phyloP scores from a whole-genome alignment of 2,797 vertebrate species.

The Sarcophilus harrisii region DNA sequence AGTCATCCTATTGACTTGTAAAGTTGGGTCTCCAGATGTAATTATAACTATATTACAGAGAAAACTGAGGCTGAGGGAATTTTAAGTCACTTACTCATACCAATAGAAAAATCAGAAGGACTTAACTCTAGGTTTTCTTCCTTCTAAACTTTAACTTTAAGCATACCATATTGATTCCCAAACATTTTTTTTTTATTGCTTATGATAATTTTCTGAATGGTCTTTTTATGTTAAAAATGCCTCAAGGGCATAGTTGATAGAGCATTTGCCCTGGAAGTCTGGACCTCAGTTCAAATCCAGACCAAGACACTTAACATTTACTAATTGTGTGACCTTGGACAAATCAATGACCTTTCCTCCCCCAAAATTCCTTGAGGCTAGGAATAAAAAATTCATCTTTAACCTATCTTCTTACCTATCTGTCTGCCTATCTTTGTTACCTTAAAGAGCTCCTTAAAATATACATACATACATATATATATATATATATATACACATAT shows the following conservation, averaged over 20 bases:
- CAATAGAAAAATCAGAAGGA: not conserved
- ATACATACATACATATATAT: no score
- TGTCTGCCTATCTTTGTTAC: not conserved
- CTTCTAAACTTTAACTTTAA: not conserved
- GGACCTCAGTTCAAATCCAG: no score
- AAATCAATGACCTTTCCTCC: no score
- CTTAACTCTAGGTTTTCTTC: not conserved
- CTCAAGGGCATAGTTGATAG: no score
- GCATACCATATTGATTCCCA: not conserved
- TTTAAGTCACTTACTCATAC: not conserved
- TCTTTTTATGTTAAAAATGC: not conserved
- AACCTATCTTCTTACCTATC: not conserved
- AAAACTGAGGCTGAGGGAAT: not conserved
- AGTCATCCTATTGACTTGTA: not conserved
- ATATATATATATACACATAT: no score
- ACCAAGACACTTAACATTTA: no score
- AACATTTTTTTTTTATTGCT: not conserved
- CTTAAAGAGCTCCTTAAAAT: not conserved
- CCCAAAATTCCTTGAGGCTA: not conserved
- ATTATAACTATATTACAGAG: not conserved
- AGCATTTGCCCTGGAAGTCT: no score
- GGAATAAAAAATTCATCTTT: not conserved
- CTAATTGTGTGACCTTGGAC: no score
- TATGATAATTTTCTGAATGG: not conserved
- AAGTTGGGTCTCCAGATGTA: not conserved